A percentile compares a stretch with the other conserved stretches of the same genome.
These are phyloP conservation scores for Muntiacus muntjak DNA, from an alignment of 2,113 vertebrate genomes.

Conservation along the genomic window DNA sequence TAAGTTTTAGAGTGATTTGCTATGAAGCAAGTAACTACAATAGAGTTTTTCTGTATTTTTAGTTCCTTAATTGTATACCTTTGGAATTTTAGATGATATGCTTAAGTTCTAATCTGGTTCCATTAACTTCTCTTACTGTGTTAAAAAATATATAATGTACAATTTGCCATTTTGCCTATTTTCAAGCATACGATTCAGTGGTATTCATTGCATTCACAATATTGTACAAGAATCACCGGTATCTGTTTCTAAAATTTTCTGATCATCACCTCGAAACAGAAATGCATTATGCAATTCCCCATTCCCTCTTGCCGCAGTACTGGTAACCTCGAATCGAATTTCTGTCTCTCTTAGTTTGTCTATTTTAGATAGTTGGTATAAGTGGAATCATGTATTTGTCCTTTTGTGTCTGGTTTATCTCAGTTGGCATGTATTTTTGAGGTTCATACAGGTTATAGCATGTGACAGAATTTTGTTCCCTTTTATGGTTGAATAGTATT, in stretches of 20 bases:
- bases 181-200: neutral
- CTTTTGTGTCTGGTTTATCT: neutral
- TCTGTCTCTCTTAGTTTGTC: neutral
- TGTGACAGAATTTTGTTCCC: neutral
- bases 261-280: neutral
- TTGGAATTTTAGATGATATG: neutral
- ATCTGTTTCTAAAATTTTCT: neutral
- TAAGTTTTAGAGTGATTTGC: neutral
- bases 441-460: neutral
- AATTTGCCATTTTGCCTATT: neutral
- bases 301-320: fast-evolving
- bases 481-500: neutral
- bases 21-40: neutral
- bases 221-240: neutral
- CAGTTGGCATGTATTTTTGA: neutral
- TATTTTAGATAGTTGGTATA: neutral
- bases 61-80: neutral
- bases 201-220: neutral
- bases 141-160: neutral
- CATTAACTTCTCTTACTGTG: neutral
- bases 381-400: neutral
- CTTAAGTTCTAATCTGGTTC: neutral
- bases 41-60: neutral
- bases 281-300: neutral
- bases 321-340: neutral